Base-by-base conservation (phyloP, 2,888 invertebrate species). In the Cephonodes hylas region DNA sequence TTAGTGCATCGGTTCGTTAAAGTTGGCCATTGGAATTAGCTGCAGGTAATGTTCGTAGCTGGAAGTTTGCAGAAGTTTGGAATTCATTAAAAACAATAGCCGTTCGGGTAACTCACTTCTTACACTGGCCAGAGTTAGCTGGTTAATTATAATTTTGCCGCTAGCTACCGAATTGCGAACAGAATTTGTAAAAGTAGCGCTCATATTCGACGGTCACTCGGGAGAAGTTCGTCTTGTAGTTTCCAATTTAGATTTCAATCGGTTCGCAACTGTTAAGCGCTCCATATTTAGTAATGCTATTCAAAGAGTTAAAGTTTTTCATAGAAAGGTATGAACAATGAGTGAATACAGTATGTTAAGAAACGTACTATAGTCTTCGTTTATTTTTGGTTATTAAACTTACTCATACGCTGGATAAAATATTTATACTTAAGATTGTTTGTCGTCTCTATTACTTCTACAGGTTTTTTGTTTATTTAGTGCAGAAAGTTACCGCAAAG, bases 11-110 rank as follows among this genome's bases (percentile, higher is more conserved):
- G 58, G 53, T 63, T 61, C 63, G 60, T 53, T 53, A 64, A 71
- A 71, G 63, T 67, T 69, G 62, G 57, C 64, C 77, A 74, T 75
- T 68, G 71, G 69, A 77, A 79, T 80, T 81, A 76, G 72, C 75
- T 74, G 75, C 77, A 80, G 83, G 81, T 81, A 80, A 79, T 76
- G 72, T 76, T 76, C 70, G 63, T 66, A 72, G 72, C 73, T 72
- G 68, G 64, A 75, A 76, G 74, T 77, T 71, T 69, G 59, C 58
- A 66, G 63, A 75, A 83, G 77, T 75, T 79, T 79, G 70, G 65
- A 79, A 83, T 85, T 81, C 79, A 82, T 85, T 84, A 82, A 84
- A 81, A 84, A 83, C 83, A 86, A 84, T 82, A 79, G 80, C 73
- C 74, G 67, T 78, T 64, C 57, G 73, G 73, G 75, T 74, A 81